Conservation (phyloP, 2,113 vertebrate species). For the Nycticorax nycticorax region DNA sequence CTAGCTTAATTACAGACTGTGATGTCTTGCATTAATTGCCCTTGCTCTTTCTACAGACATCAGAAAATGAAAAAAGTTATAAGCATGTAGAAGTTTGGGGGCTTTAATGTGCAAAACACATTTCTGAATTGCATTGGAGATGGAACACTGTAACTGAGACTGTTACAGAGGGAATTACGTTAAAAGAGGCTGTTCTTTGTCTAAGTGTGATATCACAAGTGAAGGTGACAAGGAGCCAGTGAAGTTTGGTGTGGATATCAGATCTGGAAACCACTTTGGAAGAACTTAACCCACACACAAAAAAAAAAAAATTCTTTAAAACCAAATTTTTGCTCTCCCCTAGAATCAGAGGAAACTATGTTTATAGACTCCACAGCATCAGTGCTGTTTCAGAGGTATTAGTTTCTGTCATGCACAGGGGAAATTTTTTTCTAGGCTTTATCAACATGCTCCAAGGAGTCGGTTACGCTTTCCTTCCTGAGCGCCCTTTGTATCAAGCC, state of each 20-base stretch:
- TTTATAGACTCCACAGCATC: not conserved
- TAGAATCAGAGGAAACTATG: not conserved
- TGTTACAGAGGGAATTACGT: fast-evolving
- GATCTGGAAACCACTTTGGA: conserved; percentile 35
- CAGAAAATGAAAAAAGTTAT: not conserved
- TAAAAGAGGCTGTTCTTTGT: conserved; percentile 18
- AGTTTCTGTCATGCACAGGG: not conserved
- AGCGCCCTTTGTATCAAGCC: not conserved
- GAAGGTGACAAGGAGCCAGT: conserved; percentile 12
- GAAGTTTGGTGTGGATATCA: not conserved
- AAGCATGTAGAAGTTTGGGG: not conserved
- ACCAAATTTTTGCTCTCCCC: not conserved
- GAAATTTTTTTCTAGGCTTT: conserved; percentile 7
- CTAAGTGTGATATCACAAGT: not conserved
- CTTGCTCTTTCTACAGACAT: not conserved
- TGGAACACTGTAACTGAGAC: not conserved
- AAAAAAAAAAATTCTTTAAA: not conserved
- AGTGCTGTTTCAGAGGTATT: not conserved
- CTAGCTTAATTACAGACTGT: not conserved
- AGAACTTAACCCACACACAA: not conserved
- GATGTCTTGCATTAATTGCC: not conserved
- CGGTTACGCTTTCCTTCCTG: not conserved
- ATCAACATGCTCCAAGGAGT: not conserved
- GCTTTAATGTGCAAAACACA: not conserved
- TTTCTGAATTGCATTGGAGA: not conserved